Evolutionary conservation across 2,113 vertebrate species (phyloP), one percentile per base, ranked within the genome.

Genomic region (Entosphenus tridentatus): DNA sequence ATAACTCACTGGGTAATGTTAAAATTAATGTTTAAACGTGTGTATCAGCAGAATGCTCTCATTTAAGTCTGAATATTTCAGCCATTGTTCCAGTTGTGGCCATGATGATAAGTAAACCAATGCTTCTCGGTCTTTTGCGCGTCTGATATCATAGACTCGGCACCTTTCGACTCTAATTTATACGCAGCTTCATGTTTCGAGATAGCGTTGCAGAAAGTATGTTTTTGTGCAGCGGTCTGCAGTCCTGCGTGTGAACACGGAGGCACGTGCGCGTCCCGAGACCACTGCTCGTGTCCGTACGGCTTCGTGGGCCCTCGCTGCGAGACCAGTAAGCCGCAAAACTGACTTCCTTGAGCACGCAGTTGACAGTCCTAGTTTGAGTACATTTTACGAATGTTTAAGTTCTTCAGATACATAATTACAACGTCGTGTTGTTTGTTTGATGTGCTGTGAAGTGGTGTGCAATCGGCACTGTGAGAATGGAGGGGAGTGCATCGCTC

Each of bases 381-480:
- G 65, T 70, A n/a, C 39, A 65, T 16, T 55, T 70, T 12, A 3
- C 56, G 57, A 9, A 13, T 10, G 39, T 57, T 8, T 12, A 12
- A 54, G 8, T 57, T 39, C 11, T 71, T 18, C 11, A 57, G 56
- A 12, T 9, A 68, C 17, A 10, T 68, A 54, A 56, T 67, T 67
- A 70, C 62, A 7, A 18, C 57, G 68, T 2, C 12, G 21, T 71
- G 5, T 56, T 57, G 18, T n/a, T 13, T 74, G 2, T 72, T 74
- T 75, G 39, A 39, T 39, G 39, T 39, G 39, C 39, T 39, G 39
- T 73, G 3, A 57, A 85, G 84, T 83, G 81, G 79, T 85, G 68
- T 88, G 83, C 67, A 84, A 69, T 71, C 80, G 73, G 13, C 84
- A 85, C 76, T 86, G 84, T 75, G 83, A 83, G 72, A 83, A 85